Base-by-base conservation (phyloP, 2,888 invertebrate species). In the Monoplex corrugatus region DNA sequence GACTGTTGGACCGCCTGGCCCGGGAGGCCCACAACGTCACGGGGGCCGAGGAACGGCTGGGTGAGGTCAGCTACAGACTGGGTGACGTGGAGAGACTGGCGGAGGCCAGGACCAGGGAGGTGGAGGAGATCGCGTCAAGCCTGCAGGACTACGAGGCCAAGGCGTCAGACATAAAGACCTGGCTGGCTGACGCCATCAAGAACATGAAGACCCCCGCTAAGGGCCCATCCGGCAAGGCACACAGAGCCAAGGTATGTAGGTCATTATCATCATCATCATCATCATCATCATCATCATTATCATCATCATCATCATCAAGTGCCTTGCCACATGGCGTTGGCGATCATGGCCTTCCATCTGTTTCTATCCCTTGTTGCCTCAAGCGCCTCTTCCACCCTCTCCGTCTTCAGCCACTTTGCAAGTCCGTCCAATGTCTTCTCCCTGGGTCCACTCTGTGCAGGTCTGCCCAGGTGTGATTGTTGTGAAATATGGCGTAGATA, bases 121-220 rank as follows among this genome's bases (percentile, higher is more conserved):
- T 95, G 75, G 95, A 95, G 88, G 94, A 94, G 32, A 90, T 94
- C 0, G 87, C 92, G 10, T 89, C 92, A 10, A 91, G 91, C 72
- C 92, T 95, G 2, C 91, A 89, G 45, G 93, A 94, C 35, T 91
- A 94, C 28, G 94, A 95, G 50, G 89, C 90, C 50, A 90, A 92
- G 75, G 91, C 93, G 40, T 93, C 91, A 0, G 93, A 94, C 72
- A 90, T 95, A 88, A 94, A 94, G 89, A 91, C 92, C 19, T 95
- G 95, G 95, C 92, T 95, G 44, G 92, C 92, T 1, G 94, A 94
- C 57, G 92, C 95, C 3, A 93, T 95, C 23, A 92, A 92, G 45
- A 92, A 94, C 19, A 91, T 95, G 83, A 95, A 95, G 89, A 88
- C 91, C 13, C 91, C 93, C 89, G 91, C 93, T 16, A 94, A 93